Percentiles rank a stretch among this genome's conserved stretches.
Evolutionary conservation across 2,797 vertebrate genomes (phyloP).

Genomic region (Serranus cabrilla): DNA sequence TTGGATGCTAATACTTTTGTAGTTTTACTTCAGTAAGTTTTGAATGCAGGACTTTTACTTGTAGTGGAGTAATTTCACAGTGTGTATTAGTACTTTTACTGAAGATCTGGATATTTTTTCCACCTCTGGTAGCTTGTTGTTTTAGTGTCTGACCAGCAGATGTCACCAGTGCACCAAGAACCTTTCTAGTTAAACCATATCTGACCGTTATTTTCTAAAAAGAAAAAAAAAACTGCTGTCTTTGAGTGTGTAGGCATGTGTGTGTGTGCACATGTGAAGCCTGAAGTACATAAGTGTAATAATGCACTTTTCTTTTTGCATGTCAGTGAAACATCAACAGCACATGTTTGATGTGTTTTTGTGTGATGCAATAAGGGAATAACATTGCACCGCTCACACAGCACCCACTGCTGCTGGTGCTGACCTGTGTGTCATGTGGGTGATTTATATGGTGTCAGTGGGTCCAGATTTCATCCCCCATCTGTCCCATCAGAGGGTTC

Average conservation of each 20-base stretch:
- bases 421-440: constrained; percentile 20
- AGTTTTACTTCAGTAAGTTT: no score
- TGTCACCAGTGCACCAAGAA: constrained; percentile 32
- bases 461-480: constrained; percentile 57
- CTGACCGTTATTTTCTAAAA: background rate
- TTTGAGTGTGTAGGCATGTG: background rate
- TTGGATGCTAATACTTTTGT: no score
- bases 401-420: background rate
- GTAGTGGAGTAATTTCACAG: no score
- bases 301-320: background rate
- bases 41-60: no score
- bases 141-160: constrained; percentile 60
- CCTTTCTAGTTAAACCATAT: background rate
- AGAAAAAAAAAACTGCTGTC: no score
- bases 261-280: background rate
- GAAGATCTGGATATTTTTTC: no score
- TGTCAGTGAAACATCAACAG: background rate
- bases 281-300: background rate
- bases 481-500: constrained; percentile 44
- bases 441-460: constrained; percentile 43
- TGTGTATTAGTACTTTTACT: no score
- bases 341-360: no score
- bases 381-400: background rate
- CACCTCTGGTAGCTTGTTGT: constrained; percentile 5
- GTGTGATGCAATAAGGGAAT: background rate